Evolutionary conservation across 2,113 vertebrate species (phyloP).

Genomic region (Suricata suricatta): DNA sequence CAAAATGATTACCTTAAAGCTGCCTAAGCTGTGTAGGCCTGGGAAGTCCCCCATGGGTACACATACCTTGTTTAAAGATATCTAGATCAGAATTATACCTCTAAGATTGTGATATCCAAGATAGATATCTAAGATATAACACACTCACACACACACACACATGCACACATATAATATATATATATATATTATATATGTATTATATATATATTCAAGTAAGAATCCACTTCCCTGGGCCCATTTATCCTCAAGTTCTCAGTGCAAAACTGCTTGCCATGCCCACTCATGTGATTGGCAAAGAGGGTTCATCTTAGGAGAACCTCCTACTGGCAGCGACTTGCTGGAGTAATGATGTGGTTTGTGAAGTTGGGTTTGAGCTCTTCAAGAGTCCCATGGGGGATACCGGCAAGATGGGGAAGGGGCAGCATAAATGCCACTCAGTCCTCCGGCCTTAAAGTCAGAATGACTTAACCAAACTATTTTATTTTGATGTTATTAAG

Average conservation of each 20-base stretch:
- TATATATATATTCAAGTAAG: background rate
- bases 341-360: background rate
- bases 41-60: background rate
- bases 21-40: background rate
- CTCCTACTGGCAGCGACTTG: background rate
- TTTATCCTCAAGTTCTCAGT: background rate
- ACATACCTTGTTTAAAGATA: background rate
- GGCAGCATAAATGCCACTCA: background rate
- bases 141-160: too few species aligned
- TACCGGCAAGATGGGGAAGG: background rate
- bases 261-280: background rate
- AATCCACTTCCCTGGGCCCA: background rate
- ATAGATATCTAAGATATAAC: too few species aligned
- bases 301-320: background rate
- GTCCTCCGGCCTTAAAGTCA: background rate
- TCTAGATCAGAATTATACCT: background rate
- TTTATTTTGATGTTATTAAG: background rate
- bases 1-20: background rate
- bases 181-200: fast-evolving
- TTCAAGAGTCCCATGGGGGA: background rate
- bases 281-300: background rate
- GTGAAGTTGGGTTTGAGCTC: background rate
- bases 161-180: too few species aligned
- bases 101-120: background rate
- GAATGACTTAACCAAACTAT: background rate